Evolutionary conservation across 2,797 vertebrate species (phyloP).

Genomic region (Discoglossus pictus): DNA sequence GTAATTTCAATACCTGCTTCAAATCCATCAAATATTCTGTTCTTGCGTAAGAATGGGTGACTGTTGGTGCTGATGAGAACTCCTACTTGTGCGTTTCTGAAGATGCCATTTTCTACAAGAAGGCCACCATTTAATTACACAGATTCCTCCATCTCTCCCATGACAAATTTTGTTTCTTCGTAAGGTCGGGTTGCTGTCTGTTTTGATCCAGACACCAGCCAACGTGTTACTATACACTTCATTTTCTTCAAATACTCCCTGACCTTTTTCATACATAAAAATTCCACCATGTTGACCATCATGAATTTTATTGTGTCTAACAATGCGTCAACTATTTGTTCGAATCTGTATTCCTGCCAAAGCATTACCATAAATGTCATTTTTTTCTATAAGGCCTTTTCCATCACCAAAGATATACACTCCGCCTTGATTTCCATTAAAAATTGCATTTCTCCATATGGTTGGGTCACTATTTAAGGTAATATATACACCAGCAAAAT

Average conservation of each 20-base stretch:
- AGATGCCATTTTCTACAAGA: slow-evolving; percentile 98
- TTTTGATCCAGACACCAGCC: slow-evolving; percentile 99
- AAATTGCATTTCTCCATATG: slow-evolving; percentile 99
- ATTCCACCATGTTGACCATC: slow-evolving; percentile 98
- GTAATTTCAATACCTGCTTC: slow-evolving; percentile 99
- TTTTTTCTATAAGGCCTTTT: slow-evolving; percentile 97
- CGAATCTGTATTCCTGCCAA: slow-evolving; percentile 98
- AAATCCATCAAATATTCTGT: slow-evolving; percentile 98
- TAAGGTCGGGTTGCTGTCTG: slow-evolving; percentile 97
- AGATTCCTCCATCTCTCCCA: slow-evolving; percentile 96
- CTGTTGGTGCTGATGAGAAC: slow-evolving; percentile 99
- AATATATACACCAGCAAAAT: slow-evolving; percentile 99
- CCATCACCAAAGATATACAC: slow-evolving; percentile 99
- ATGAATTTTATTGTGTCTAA: slow-evolving; percentile 98
- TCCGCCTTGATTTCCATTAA: slow-evolving; percentile 98
- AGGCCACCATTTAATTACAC: slow-evolving; percentile 98
- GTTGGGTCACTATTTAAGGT: slow-evolving; percentile 99
- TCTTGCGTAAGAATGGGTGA: slow-evolving; percentile 95
- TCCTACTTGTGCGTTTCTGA: slow-evolving; percentile 97
- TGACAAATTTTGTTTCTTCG: slow-evolving; percentile 98
- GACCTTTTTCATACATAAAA: slow-evolving; percentile 99
- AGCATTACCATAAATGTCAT: slow-evolving; percentile 97
- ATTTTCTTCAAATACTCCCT: slow-evolving; percentile 98
- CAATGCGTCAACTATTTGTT: slow-evolving; percentile 98
- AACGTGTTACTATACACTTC: slow-evolving; percentile 99